Evolutionary conservation across 2,888 invertebrate species (phyloP).

Genomic region (Epinotia bilunana): DNA sequence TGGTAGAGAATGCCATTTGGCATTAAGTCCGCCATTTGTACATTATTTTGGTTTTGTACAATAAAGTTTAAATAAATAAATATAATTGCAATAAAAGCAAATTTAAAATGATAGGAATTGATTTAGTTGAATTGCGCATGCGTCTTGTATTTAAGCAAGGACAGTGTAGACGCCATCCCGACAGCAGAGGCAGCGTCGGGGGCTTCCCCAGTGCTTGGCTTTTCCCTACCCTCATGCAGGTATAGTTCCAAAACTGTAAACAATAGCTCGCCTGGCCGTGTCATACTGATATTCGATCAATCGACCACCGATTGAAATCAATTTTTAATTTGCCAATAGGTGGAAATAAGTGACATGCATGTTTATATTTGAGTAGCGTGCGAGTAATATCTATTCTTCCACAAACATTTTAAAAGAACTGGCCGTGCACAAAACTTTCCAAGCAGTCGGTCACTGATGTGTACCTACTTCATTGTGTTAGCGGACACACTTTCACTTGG

Average conservation of each 20-base stretch:
- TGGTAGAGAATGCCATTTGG: no score
- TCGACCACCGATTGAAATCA: no score
- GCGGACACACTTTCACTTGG: conserved; percentile 30
- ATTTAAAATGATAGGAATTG: not conserved
- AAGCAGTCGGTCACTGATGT: conserved; percentile 16
- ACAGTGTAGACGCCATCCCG: not conserved
- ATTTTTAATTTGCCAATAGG: no score
- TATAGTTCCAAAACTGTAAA: no score
- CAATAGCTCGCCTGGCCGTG: no score
- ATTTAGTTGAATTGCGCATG: not conserved
- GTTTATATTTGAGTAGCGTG: not conserved
- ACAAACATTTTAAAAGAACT: not conserved
- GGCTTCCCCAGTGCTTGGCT: no score
- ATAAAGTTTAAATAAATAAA: no score
- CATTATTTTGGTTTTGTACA: no score
- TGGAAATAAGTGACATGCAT: not conserved
- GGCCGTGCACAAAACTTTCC: conserved; percentile 27
- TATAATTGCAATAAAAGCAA: not conserved
- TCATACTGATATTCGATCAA: no score
- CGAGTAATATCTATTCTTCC: not conserved
- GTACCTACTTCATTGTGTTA: conserved; percentile 12
- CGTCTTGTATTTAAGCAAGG: not conserved
- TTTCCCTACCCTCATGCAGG: no score
- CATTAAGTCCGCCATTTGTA: no score
- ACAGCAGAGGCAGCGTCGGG: not conserved